These are phyloP conservation scores for Tipula lateralis DNA, from an alignment of 2,888 invertebrate species.

Conservation along the genomic window DNA sequence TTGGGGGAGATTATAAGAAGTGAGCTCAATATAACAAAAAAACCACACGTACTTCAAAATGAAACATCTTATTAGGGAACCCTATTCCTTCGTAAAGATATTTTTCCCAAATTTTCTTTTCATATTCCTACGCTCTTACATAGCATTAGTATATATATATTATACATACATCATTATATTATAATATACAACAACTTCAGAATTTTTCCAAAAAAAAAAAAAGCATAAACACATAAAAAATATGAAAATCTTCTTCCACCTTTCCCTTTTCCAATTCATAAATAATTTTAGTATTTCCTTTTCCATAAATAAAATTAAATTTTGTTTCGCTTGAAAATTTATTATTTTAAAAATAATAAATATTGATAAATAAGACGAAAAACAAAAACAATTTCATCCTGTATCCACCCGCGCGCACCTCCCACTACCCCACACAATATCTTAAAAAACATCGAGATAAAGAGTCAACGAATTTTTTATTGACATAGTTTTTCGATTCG, in stretches of 20 bases:
- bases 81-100: too few relatives aligned
- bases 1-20: too few relatives aligned
- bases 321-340: slow-evolving; percentile 11
- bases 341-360: neutral
- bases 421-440: neutral
- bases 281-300: neutral
- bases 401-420: neutral
- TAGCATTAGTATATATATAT: neutral
- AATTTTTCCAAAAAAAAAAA: neutral
- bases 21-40: too few relatives aligned
- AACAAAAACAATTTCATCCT: neutral
- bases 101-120: neutral
- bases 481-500: neutral
- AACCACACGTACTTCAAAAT: too few relatives aligned
- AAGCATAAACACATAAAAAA: neutral
- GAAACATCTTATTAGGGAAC: too few relatives aligned
- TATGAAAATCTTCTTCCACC: neutral
- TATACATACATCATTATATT: neutral
- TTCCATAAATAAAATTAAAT: neutral
- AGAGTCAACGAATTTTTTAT: slow-evolving; percentile 13
- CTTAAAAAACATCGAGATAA: neutral
- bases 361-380: neutral
- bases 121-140: neutral
- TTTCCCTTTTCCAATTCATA: neutral
- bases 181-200: neutral